These are phyloP conservation scores for Tenthredo notha DNA, from an alignment of 2,888 invertebrate genomes.

Conservation along the genomic window DNA sequence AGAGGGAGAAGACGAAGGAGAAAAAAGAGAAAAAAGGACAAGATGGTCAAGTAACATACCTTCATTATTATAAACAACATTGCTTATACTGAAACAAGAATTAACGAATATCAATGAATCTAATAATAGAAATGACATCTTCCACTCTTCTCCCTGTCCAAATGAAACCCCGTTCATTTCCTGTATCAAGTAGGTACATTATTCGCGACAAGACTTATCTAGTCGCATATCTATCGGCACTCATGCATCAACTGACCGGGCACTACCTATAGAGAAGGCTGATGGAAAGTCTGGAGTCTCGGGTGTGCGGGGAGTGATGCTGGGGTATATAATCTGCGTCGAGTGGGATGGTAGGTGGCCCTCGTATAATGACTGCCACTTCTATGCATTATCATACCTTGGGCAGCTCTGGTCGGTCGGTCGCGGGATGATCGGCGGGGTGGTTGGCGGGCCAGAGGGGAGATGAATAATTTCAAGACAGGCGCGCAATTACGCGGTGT, in stretches of 20 bases:
- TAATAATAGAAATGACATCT: background rate
- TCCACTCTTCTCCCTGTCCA: background rate
- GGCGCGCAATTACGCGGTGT: constrained; percentile 77
- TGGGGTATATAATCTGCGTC: constrained; percentile 39
- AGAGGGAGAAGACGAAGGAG: background rate
- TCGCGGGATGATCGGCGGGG: constrained; percentile 61
- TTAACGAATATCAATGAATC: background rate
- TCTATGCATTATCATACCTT: constrained; percentile 77
- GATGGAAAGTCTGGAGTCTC: constrained; percentile 14
- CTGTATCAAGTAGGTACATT: background rate
- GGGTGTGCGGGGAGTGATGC: constrained; percentile 1
- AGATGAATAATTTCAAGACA: constrained; percentile 78
- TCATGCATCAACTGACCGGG: background rate
- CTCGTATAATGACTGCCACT: constrained; percentile 77
- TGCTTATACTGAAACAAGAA: background rate
- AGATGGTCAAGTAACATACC: background rate
- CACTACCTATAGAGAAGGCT: background rate
- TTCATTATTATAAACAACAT: background rate
- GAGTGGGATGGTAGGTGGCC: constrained; percentile 42
- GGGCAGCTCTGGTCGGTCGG: constrained; percentile 29
- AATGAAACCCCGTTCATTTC: background rate
- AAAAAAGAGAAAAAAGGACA: background rate
- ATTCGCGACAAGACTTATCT: constrained; percentile 3
- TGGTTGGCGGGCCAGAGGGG: constrained; percentile 67
- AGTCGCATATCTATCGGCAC: constrained; percentile 11